A percentile compares a stretch with the other conserved stretches of the same genome.
phyloP scores from a whole-genome alignment of 2,888 invertebrate genomes.

The Caenorhabditis plicata region DNA sequence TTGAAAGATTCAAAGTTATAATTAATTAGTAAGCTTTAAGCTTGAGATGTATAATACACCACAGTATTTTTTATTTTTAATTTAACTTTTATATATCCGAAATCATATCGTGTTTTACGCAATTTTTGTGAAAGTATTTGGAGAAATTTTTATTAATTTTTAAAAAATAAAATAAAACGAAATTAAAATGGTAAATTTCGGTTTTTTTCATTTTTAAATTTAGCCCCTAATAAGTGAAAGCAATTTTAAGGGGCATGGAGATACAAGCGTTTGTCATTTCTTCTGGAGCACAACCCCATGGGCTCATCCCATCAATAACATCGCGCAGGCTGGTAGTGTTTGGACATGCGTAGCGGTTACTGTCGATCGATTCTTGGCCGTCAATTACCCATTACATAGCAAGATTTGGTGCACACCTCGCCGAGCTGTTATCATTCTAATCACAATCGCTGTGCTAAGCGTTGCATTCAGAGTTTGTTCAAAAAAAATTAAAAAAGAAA shows the following conservation, averaged over 20 bases:
- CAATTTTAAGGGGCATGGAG: slow-evolving; percentile 14
- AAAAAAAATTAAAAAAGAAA: not conserved
- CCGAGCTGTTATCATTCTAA: slow-evolving; percentile 41
- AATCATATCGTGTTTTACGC: too few species aligned
- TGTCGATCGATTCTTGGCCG: slow-evolving; percentile 60
- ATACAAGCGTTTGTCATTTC: slow-evolving; percentile 52
- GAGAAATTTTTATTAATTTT: too few species aligned
- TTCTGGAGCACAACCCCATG: slow-evolving; percentile 60
- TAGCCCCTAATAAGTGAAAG: too few species aligned
- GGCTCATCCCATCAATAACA: slow-evolving; percentile 55
- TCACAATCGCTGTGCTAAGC: slow-evolving; percentile 47
- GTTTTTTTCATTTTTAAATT: too few species aligned
- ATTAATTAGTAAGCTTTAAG: too few species aligned
- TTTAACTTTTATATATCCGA: too few species aligned
- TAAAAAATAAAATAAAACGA: too few species aligned
- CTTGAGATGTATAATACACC: too few species aligned
- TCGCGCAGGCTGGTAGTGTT: slow-evolving; percentile 56
- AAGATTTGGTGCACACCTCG: slow-evolving; percentile 58
- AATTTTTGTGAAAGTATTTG: too few species aligned
- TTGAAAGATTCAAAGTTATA: too few species aligned
- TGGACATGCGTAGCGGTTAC: slow-evolving; percentile 64
- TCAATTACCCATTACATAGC: slow-evolving; percentile 58
- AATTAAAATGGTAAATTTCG: too few species aligned
- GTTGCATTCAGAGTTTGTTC: slow-evolving; percentile 47
- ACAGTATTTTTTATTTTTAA: too few species aligned